phyloP scores from a whole-genome alignment of 2,113 vertebrate genomes.

The Litocranius walleri region DNA sequence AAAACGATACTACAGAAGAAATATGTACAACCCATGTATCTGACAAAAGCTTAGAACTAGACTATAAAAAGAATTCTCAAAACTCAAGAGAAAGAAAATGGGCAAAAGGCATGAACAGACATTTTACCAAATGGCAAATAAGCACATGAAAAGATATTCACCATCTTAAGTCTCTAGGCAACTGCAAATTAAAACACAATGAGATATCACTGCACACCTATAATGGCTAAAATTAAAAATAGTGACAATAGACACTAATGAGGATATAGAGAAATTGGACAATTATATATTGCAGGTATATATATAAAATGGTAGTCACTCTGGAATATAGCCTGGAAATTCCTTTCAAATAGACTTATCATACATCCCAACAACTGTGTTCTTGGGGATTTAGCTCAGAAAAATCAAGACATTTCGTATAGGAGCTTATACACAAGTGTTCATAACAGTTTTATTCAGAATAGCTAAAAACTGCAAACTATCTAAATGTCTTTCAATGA shows the following conservation, averaged over 20 bases:
- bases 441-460: neutral
- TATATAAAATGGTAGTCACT: neutral
- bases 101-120: neutral
- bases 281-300: neutral
- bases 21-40: neutral
- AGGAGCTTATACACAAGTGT: neutral
- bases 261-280: neutral
- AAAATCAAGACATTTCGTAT: neutral
- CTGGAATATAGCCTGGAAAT: neutral
- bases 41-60: neutral
- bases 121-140: neutral
- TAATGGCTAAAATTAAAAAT: neutral
- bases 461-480: neutral
- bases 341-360: neutral
- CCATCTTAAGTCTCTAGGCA: neutral
- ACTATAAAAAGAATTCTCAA: neutral
- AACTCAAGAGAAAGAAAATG: neutral
- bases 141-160: neutral
- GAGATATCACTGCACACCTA: neutral
- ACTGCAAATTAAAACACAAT: neutral
- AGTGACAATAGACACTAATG: neutral
- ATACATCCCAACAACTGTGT: neutral
- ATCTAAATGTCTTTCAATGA: neutral
- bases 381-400: neutral
- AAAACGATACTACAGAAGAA: neutral